A percentile compares a stretch with the other conserved stretches of the same genome.
Conservation (phyloP, 1,140 invertebrate species). For the Microplitis mediator region DNA sequence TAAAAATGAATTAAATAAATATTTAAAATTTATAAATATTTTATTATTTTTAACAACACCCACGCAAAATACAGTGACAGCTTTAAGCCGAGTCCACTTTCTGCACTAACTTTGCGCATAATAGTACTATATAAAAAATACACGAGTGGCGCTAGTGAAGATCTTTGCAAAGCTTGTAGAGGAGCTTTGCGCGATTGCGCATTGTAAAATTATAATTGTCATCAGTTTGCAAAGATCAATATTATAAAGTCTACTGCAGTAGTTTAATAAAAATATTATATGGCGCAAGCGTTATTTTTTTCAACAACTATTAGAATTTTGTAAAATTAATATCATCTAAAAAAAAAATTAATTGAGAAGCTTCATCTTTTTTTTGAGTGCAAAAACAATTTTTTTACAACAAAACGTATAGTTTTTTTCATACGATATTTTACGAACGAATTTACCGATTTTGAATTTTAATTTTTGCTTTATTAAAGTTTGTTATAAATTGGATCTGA, state of each 20-base stretch:
- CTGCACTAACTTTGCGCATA: slow-evolving; percentile 30
- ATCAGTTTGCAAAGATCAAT: not conserved
- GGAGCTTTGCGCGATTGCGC: slow-evolving; percentile 7
- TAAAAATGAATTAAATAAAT: not conserved
- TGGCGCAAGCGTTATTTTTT: not conserved
- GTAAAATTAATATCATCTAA: too few species aligned
- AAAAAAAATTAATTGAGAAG: too few species aligned
- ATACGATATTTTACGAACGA: too few species aligned
- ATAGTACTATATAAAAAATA: slow-evolving; percentile 1
- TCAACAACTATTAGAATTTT: too few species aligned
- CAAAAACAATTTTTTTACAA: too few species aligned
- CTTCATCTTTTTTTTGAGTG: too few species aligned
- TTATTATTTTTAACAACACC: slow-evolving; percentile 7
- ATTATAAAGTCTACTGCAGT: slow-evolving; percentile 7
- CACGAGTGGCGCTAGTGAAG: not conserved
- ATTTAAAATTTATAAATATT: slow-evolving; percentile 1
- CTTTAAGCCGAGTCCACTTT: slow-evolving; percentile 25
- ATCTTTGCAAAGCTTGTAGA: not conserved
- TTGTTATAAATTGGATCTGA: too few species aligned
- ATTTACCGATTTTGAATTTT: too few species aligned
- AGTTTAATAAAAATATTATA: not conserved
- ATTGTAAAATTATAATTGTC: not conserved
- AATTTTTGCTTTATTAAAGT: too few species aligned
- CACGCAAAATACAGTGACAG: slow-evolving; percentile 6
- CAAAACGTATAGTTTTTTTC: too few species aligned